Conservation (phyloP, 2,113 vertebrate genomes). For the Notothenia coriiceps region DNA sequence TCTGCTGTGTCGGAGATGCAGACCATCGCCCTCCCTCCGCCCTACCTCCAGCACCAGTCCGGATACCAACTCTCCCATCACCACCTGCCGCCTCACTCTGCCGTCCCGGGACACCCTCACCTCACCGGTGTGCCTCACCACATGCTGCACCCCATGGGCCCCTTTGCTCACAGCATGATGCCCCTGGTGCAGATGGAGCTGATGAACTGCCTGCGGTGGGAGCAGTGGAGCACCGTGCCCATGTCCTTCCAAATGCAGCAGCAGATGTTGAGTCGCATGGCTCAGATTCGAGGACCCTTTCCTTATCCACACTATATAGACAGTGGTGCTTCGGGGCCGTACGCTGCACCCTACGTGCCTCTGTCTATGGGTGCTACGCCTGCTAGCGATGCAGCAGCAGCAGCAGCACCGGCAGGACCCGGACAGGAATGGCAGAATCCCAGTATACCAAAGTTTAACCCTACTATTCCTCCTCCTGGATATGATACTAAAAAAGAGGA, state of each 20-base stretch:
- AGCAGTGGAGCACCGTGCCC: constrained; percentile 94
- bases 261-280: constrained; percentile 98
- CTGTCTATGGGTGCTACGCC: constrained; percentile 85
- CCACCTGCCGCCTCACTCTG: constrained; percentile 77
- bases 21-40: constrained; percentile 86
- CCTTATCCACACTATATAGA: constrained; percentile 91
- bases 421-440: constrained; percentile 91
- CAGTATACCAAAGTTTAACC: constrained; percentile 93
- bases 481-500: constrained; percentile 96
- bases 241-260: constrained; percentile 99
- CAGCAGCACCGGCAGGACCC: constrained; percentile 56
- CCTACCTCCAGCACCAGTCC: constrained; percentile 87
- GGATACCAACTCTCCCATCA: constrained; percentile 80
- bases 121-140: constrained; percentile 85
- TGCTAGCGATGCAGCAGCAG: background rate
- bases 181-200: constrained; percentile 95
- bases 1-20: constrained; percentile 88
- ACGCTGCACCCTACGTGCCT: constrained; percentile 87
- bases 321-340: constrained; percentile 77
- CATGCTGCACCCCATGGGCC: constrained; percentile 88
- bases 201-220: constrained; percentile 88
- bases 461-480: constrained; percentile 93
- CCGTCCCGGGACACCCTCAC: constrained; percentile 80
- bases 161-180: constrained; percentile 89
- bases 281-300: constrained; percentile 91